These are phyloP conservation scores for Ophion costatus DNA, from an alignment of 2,888 invertebrate genomes.

Conservation along the genomic window DNA sequence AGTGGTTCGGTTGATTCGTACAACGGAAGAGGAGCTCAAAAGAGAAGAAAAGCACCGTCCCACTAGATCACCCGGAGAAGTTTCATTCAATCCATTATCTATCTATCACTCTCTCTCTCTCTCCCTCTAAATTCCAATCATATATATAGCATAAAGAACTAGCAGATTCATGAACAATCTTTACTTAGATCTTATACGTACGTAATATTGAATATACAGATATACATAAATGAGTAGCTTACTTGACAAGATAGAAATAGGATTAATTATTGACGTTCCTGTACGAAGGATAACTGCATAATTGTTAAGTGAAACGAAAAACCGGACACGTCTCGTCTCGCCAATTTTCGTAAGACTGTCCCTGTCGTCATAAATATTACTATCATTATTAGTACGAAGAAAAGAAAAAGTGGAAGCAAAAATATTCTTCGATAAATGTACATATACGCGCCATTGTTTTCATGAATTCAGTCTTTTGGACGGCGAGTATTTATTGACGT, in stretches of 20 bases:
- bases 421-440: conserved; percentile 37
- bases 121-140: conserved; percentile 33
- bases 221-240: conserved; percentile 54
- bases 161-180: conserved; percentile 62
- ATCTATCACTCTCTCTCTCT: not conserved
- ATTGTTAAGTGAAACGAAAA: conserved; percentile 62
- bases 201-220: conserved; percentile 26
- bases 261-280: conserved; percentile 73
- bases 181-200: conserved; percentile 55
- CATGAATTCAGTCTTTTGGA: not conserved
- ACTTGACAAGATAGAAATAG: conserved; percentile 73
- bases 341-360: conserved; percentile 80
- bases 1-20: conserved; percentile 50
- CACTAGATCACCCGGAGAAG: conserved; percentile 47
- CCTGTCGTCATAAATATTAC: conserved; percentile 50
- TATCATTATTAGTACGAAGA: not conserved
- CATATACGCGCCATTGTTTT: conserved; percentile 8
- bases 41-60: conserved; percentile 66
- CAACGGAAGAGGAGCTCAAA: conserved; percentile 58
- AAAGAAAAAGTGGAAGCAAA: not conserved
- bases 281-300: conserved; percentile 66
- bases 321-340: conserved; percentile 69
- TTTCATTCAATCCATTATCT: conserved; percentile 16
- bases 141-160: conserved; percentile 50
- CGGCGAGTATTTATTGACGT: conserved; percentile 15